Evolutionary conservation across 2,888 invertebrate genomes (phyloP).

Genomic region (Cataglyphis livida): DNA sequence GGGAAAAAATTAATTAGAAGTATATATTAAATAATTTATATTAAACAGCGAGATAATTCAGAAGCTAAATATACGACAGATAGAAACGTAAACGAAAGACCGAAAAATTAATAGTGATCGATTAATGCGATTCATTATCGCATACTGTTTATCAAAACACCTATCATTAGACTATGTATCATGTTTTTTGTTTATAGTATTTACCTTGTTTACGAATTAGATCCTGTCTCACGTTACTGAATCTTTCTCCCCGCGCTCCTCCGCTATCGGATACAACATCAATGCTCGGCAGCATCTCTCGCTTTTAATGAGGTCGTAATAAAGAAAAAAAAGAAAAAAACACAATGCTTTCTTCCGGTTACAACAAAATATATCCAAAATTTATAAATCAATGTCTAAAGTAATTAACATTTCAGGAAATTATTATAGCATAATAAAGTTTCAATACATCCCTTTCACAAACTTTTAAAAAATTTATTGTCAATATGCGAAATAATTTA

Average conservation of each 20-base stretch:
- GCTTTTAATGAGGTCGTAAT: conserved; percentile 67
- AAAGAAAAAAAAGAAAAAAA: not conserved
- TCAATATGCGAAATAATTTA: too few relatives aligned
- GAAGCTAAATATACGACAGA: not conserved
- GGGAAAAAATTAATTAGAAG: not conserved
- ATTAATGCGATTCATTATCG: not conserved
- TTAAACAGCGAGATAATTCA: not conserved
- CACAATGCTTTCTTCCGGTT: conserved; percentile 69
- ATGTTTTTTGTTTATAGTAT: conserved; percentile 13
- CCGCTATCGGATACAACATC: conserved; percentile 69
- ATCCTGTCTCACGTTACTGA: not conserved
- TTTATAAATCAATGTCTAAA: not conserved
- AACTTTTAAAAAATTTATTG: too few relatives aligned
- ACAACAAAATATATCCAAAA: conserved; percentile 33
- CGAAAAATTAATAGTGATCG: not conserved
- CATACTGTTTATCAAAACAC: not conserved
- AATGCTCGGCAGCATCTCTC: conserved; percentile 72
- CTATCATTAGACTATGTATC: not conserved
- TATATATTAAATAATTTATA: conserved; percentile 1
- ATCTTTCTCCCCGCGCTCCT: conserved; percentile 23
- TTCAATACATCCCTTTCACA: too few relatives aligned
- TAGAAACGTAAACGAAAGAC: not conserved
- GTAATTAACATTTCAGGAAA: too few relatives aligned
- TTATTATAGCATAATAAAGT: too few relatives aligned
- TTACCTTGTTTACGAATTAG: not conserved